Percentiles rank a stretch among this genome's conserved stretches.
phyloP scores from a whole-genome alignment of 2,888 invertebrate species.

The Chaetogeoica ovagalla region DNA sequence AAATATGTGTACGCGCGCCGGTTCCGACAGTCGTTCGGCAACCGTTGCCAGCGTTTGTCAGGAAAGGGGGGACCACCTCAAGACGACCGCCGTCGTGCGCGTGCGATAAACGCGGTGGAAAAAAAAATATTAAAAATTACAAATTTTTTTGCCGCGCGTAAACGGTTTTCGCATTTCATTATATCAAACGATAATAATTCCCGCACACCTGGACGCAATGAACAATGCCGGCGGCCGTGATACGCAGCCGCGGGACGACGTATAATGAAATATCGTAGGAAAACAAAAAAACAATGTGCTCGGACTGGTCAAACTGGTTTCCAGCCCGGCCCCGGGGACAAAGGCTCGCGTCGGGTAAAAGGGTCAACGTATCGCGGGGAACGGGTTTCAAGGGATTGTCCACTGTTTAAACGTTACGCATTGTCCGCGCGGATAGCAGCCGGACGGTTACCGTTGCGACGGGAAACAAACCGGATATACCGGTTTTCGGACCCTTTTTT shows the following conservation, averaged over 20 bases:
- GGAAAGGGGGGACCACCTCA: too few relatives aligned
- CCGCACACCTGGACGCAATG: constrained; percentile 8
- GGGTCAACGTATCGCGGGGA: constrained; percentile 27
- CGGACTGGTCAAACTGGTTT: constrained; percentile 53
- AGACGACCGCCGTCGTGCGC: too few relatives aligned
- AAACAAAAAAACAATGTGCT: constrained; percentile 7
- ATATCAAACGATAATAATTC: background rate
- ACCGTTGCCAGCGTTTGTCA: too few relatives aligned
- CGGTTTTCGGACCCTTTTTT: constrained; percentile 52
- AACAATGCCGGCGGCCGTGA: constrained; percentile 6
- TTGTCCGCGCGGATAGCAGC: constrained; percentile 34
- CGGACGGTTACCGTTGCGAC: constrained; percentile 35
- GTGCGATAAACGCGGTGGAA: too few relatives aligned
- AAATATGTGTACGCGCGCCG: too few relatives aligned
- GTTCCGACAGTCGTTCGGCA: too few relatives aligned
- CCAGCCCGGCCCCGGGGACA: constrained; percentile 26
- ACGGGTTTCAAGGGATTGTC: constrained; percentile 34
- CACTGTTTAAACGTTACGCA: constrained; percentile 18
- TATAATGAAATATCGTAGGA: background rate
- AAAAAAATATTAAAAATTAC: too few relatives aligned
- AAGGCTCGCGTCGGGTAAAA: constrained; percentile 13
- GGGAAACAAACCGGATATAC: constrained; percentile 52
- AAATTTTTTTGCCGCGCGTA: background rate
- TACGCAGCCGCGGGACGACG: background rate
- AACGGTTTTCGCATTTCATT: background rate